These are phyloP conservation scores for Philopotamus ludificatus DNA, from an alignment of 1,140 invertebrate species.

Conservation along the genomic window DNA sequence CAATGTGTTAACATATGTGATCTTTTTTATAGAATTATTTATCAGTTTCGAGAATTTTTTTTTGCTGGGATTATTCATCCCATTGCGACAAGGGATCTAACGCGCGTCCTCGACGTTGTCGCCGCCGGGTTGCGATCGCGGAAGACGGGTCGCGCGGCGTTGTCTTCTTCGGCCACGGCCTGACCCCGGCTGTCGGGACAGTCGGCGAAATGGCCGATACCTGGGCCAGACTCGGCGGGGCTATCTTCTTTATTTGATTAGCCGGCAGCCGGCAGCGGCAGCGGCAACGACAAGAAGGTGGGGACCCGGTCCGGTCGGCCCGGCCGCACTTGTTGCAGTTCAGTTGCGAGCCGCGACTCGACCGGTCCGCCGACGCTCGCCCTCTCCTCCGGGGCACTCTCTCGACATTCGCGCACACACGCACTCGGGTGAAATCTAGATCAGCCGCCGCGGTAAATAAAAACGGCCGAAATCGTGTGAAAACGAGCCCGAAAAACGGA, in stretches of 20 bases:
- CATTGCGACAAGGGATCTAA: too few species aligned
- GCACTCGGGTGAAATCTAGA: neutral
- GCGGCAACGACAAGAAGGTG: neutral
- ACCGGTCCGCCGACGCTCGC: neutral
- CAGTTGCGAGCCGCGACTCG: constrained; percentile 3
- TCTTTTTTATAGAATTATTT: too few species aligned
- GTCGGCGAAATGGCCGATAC: neutral
- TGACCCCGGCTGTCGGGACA: neutral
- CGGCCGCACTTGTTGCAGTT: neutral
- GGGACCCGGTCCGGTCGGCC: neutral
- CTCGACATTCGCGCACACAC: too few species aligned
- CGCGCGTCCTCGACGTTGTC: too few species aligned
- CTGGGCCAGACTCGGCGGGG: neutral
- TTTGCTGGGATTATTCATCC: too few species aligned
- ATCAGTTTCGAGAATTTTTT: too few species aligned
- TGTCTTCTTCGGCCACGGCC: neutral
- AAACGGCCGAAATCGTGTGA: neutral
- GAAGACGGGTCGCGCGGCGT: too few species aligned
- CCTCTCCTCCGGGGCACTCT: too few species aligned
- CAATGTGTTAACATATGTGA: too few species aligned
- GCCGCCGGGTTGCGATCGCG: too few species aligned
- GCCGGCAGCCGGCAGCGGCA: neutral
- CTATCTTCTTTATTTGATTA: too few species aligned
- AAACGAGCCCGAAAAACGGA: too few species aligned
- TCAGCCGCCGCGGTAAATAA: neutral